phyloP scores from a whole-genome alignment of 2,888 invertebrate genomes.

The Himalopsyche japonica region DNA sequence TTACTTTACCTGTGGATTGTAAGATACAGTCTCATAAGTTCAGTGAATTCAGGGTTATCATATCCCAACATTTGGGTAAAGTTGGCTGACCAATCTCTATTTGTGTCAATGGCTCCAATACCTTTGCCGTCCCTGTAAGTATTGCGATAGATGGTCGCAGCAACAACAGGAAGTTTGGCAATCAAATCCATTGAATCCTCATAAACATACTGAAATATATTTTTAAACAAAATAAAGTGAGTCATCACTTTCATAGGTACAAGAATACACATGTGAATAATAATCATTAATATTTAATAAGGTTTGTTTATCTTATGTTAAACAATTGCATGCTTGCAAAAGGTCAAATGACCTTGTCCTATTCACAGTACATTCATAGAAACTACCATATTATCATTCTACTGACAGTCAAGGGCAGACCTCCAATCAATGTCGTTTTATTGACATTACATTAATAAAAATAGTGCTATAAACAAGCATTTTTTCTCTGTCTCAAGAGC shows the following conservation, averaged over 20 bases:
- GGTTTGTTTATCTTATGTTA: neutral
- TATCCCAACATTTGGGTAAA: conserved; percentile 82
- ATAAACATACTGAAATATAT: conserved; percentile 54
- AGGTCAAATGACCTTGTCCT: neutral
- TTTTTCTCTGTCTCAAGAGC: neutral
- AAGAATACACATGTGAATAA: neutral
- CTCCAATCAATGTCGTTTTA: neutral
- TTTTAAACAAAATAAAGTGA: conserved; percentile 1
- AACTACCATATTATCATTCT: neutral
- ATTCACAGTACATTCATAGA: neutral
- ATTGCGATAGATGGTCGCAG: conserved; percentile 84
- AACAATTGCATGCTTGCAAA: neutral
- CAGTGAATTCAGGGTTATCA: conserved; percentile 71
- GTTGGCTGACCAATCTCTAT: conserved; percentile 84
- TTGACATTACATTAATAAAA: neutral
- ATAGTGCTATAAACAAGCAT: neutral
- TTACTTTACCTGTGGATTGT: conserved; percentile 69
- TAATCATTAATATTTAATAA: neutral
- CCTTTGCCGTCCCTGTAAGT: conserved; percentile 68
- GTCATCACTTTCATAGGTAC: neutral
- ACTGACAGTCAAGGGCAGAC: neutral
- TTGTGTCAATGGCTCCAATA: conserved; percentile 75
- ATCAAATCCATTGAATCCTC: conserved; percentile 88
- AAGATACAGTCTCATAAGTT: conserved; percentile 82
- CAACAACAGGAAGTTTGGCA: conserved; percentile 84